Evolutionary conservation across 2,113 vertebrate genomes (phyloP), one percentile per base, ranked within the genome.

Genomic region (Theristicus caerulescens): DNA sequence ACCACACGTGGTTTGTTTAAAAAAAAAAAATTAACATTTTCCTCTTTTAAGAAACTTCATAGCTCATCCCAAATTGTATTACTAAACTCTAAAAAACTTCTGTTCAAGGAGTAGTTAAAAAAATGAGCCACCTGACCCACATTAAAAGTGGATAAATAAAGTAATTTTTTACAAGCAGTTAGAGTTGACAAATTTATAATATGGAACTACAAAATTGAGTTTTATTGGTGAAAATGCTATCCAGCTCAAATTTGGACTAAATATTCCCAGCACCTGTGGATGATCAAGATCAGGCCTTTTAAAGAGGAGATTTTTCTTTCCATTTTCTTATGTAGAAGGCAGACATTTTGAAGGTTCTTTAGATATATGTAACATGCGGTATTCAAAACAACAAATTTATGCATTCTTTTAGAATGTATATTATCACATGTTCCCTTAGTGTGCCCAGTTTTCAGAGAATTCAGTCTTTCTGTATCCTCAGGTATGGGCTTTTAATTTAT

Each of bases 291-390:
- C 7, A 65, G 54, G 9, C 8, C 38, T 54, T 70, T 26, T 58
- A 61, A 93, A 91, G 7, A 54, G 21, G 13, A 88, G 54, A 76
- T 27, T 67, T 76, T 82, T 54, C 36, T 61, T 71, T 61, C 11
- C 8, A 16, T 38, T 74, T 86, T 66, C 14, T 59, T 38, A 22
- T 3, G 9, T 17, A 52, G 44, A 54, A 88, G 2, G 31, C 20
- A 72, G 40, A 57, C 9, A 8, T 72, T 92, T 72, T 25, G 27
- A 40, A 72, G 21, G 24, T 58, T 57, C 11, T 92, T 81, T 36
- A 49, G 7, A 14, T 17, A 9, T 0, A 11, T 10, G 14, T 40
- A 46, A 62, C 1, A 8, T 16, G 10, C 2, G 0, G 3, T 13
- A 54, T 74, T 52, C 49, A 59, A 86, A 92, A 25, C 13, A 47